phyloP scores from a whole-genome alignment of 2,797 vertebrate genomes.

The Tokudaia tokunoshimensis region DNA sequence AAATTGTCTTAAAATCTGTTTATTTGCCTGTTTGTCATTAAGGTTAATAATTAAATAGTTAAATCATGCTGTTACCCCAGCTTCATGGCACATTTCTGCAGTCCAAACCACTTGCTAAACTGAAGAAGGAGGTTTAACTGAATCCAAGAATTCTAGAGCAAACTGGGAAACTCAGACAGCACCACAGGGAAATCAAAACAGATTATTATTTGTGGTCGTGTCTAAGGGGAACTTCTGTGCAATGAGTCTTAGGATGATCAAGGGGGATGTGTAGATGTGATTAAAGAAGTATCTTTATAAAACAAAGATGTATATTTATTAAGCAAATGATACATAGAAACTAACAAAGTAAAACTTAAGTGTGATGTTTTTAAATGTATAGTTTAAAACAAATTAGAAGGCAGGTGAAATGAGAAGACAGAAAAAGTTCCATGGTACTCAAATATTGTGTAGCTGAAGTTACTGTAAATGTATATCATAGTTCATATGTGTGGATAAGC shows the following conservation, averaged over 20 bases:
- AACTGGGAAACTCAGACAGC: background rate
- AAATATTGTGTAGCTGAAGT: background rate
- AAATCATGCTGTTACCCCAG: background rate
- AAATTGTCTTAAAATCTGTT: background rate
- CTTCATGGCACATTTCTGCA: background rate
- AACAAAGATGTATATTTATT: background rate
- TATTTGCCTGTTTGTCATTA: constrained; percentile 17
- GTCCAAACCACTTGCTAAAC: background rate
- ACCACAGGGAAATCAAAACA: background rate
- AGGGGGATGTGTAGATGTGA: background rate
- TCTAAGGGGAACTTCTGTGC: background rate
- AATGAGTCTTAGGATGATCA: background rate
- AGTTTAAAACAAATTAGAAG: background rate
- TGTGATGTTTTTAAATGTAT: background rate
- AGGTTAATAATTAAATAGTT: background rate
- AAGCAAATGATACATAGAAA: background rate
- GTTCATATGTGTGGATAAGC: background rate
- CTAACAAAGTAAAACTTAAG: too few relatives aligned
- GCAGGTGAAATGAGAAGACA: background rate
- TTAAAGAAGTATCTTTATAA: background rate
- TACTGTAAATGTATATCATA: background rate
- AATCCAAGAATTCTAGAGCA: background rate
- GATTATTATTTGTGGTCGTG: background rate
- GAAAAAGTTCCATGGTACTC: background rate
- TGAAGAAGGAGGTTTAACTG: background rate